A percentile compares a stretch with the other conserved stretches of the same genome.
Conservation (phyloP, 2,888 invertebrate genomes). For the Chironomus tentans region DNA sequence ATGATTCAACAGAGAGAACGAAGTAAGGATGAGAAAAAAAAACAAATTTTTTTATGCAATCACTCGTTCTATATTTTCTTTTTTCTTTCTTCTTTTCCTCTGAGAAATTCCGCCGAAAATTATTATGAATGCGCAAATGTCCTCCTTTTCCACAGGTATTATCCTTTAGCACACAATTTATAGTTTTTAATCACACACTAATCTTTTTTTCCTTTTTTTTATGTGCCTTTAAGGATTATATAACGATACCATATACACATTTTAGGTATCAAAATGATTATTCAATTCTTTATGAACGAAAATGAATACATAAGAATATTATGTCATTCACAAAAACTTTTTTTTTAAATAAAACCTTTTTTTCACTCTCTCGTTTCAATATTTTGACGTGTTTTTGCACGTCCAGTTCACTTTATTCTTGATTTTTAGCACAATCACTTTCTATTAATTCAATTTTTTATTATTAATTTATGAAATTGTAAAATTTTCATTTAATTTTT, state of each 20-base stretch:
- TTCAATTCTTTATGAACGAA: conserved; percentile 28
- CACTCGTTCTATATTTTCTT: conserved; percentile 20
- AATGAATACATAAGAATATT: conserved; percentile 27
- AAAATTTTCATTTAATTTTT: conserved; percentile 22
- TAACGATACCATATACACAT: conserved; percentile 19
- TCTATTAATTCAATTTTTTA: not conserved
- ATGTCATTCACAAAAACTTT: conserved; percentile 27
- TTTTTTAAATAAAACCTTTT: not conserved
- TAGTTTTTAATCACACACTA: not conserved
- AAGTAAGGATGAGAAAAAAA: not conserved
- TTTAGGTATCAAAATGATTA: conserved; percentile 27
- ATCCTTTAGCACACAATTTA: not conserved
- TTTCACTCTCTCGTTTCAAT: conserved; percentile 7
- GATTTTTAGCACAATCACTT: not conserved
- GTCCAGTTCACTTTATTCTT: not conserved
- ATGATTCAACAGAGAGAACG: conserved; percentile 14
- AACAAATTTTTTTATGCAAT: conserved; percentile 19
- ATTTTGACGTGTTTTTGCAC: conserved; percentile 11
- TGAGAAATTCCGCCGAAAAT: conserved; percentile 14
- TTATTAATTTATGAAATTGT: not conserved
- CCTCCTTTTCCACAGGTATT: conserved; percentile 2
- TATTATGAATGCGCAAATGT: conserved; percentile 7
- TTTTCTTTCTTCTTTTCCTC: not conserved
- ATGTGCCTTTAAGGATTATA: conserved; percentile 6
- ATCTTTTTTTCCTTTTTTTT: not conserved